A percentile compares a stretch with the other conserved stretches of the same genome.
Conservation (phyloP, 2,113 vertebrate species). For the Ophthalmolycus amberensis region DNA sequence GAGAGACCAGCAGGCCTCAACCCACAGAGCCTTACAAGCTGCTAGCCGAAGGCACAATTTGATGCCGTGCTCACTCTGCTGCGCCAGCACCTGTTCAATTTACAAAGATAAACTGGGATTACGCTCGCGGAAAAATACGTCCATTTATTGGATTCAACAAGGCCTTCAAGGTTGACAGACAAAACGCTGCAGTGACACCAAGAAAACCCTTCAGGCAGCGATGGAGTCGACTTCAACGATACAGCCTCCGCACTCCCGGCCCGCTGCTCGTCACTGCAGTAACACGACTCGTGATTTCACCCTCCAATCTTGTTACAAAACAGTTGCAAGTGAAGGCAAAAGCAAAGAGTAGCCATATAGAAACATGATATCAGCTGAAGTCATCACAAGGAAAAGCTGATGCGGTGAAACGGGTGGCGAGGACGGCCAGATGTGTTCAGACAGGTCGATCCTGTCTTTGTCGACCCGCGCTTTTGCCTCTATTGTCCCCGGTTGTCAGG, state of each 20-base stretch:
- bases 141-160: conserved; percentile 10
- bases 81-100: conserved; percentile 52
- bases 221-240: not conserved
- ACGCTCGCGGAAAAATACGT: not conserved
- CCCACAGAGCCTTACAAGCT: conserved; percentile 3
- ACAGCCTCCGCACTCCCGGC: not conserved
- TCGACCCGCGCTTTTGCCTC: conserved; percentile 56
- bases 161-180: conserved; percentile 17
- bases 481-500: conserved; percentile 77
- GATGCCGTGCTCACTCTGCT: not conserved
- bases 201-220: conserved; percentile 2
- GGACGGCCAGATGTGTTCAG: conserved; percentile 72
- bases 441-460: conserved; percentile 66
- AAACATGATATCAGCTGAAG: conserved; percentile 72
- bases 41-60: conserved; percentile 23
- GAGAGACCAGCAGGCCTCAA: conserved; percentile 27
- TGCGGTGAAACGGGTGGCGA: conserved; percentile 50
- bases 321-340: conserved; percentile 64
- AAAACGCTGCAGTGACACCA: not conserved
- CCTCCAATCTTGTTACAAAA: conserved; percentile 59
- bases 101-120: conserved; percentile 58
- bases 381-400: conserved; percentile 51
- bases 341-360: conserved; percentile 57
- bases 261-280: conserved; percentile 21
- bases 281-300: conserved; percentile 43